A percentile compares a stretch with the other conserved stretches of the same genome.
Evolutionary conservation across 2,888 invertebrate genomes (phyloP).

Genomic region (Automeris io): DNA sequence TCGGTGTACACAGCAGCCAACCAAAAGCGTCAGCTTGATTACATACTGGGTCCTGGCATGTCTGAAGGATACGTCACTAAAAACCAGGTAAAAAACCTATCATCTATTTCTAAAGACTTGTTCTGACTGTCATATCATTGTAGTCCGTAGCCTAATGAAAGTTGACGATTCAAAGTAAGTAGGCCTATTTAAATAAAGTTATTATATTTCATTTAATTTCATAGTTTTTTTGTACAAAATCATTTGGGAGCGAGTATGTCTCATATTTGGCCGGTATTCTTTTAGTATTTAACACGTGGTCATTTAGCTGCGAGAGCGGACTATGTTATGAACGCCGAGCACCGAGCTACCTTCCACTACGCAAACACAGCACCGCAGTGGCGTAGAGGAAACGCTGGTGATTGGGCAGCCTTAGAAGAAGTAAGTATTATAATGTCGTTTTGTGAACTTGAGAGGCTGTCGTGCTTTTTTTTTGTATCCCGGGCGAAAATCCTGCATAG

Average conservation of each 20-base stretch:
- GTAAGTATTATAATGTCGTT: constrained; percentile 34
- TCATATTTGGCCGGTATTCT: no score
- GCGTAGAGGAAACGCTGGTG: constrained; percentile 53
- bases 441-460: no score
- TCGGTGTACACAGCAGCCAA: constrained; percentile 36
- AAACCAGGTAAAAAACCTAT: constrained; percentile 31
- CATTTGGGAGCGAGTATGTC: no score
- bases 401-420: constrained; percentile 65
- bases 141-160: no score
- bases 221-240: no score
- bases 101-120: no score
- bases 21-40: constrained; percentile 34
- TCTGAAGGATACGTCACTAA: constrained; percentile 40
- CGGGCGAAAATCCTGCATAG: no score
- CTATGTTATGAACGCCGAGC: constrained; percentile 35
- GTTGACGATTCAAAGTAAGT: no score
- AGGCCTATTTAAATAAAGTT: no score
- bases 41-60: constrained; percentile 37
- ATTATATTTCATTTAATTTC: no score
- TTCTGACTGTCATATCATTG: no score
- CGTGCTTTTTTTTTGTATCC: no score
- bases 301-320: constrained; percentile 58
- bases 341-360: constrained; percentile 54
- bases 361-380: constrained; percentile 61
- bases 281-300: constrained; percentile 50